Evolutionary conservation across 2,888 invertebrate species (phyloP), one percentile per base, ranked within the genome.

Genomic region (Drosophila incognita): DNA sequence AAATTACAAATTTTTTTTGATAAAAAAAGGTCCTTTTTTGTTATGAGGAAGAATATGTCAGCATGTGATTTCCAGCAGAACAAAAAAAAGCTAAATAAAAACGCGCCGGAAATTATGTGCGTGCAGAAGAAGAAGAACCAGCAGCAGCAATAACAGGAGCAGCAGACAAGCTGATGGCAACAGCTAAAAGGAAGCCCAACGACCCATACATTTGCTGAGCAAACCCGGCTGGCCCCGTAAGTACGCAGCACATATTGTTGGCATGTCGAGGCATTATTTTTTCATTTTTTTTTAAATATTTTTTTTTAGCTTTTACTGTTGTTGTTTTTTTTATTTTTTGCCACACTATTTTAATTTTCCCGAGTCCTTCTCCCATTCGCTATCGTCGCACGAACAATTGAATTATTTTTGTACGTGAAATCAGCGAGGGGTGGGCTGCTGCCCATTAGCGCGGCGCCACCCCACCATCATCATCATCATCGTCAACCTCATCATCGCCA

Each of bases 321-420:
- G 52, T 81, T 81, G 74, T 76, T 71, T 76, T 60, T 76, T 60
- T 54, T 27, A 42, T 72, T 63, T 79, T 63, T 76, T 83, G 66
- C 77, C 86, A 76, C 80, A 79, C 79, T 90, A 89, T 79, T 81
- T 78, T 81, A 79, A 89, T 83, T 83, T 81, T 84, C 74, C 75
- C 69, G 88, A 82, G 87, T 80, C 74, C 74, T 76, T 78, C 73
- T 79, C 82, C 66, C 76, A 68, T 42, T 78, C 60, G 58, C 60
- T 53, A 61, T 64, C 69, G 71, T 66, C 69, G 74, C 76, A 81
- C 79, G 86, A 91, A 91, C 91, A 92, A 92, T 92, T 92, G 91
- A 91, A 92, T 90, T 91, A 90, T 91, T 91, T 92, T 88, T 84
- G 82, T 88, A 87, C 88, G 81, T 82, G 80, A 79, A 84, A 84